phyloP scores from a whole-genome alignment of 2,888 invertebrate genomes.

The Melanophora roralis region DNA sequence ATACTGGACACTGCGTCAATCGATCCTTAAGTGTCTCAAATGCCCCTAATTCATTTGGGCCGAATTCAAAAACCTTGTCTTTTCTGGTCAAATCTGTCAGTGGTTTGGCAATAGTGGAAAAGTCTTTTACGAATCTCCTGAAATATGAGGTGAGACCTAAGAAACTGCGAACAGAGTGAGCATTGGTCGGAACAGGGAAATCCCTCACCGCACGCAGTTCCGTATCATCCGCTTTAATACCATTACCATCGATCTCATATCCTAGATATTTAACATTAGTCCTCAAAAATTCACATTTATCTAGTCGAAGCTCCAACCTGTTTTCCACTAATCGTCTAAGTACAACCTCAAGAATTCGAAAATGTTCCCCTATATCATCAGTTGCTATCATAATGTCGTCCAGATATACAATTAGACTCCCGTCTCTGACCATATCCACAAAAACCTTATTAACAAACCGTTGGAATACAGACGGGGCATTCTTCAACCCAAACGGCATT shows the following conservation, averaged over 20 bases:
- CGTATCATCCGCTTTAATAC: no score
- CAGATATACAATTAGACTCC: conserved; percentile 48
- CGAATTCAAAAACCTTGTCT: background rate
- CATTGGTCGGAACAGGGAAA: background rate
- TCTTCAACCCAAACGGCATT: no score
- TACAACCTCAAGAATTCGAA: conserved; percentile 27
- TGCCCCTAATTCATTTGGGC: background rate
- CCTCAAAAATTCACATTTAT: conserved; percentile 52
- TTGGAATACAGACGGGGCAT: no score
- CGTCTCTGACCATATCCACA: no score
- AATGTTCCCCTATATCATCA: conserved; percentile 14
- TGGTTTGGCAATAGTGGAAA: background rate
- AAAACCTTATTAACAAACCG: no score
- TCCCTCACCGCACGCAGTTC: no score
- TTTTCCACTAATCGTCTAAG: conserved; percentile 21
- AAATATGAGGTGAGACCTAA: background rate
- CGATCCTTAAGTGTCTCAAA: background rate
- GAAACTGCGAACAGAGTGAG: background rate
- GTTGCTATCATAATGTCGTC: conserved; percentile 57
- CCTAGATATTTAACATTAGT: no score
- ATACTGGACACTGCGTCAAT: no score
- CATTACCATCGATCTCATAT: conserved; percentile 21
- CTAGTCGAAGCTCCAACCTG: conserved; percentile 31
- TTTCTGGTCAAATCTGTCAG: no score
- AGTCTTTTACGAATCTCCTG: no score